Base-by-base conservation (phyloP, 2,113 vertebrate species). In the Atlantisia rogersi region DNA sequence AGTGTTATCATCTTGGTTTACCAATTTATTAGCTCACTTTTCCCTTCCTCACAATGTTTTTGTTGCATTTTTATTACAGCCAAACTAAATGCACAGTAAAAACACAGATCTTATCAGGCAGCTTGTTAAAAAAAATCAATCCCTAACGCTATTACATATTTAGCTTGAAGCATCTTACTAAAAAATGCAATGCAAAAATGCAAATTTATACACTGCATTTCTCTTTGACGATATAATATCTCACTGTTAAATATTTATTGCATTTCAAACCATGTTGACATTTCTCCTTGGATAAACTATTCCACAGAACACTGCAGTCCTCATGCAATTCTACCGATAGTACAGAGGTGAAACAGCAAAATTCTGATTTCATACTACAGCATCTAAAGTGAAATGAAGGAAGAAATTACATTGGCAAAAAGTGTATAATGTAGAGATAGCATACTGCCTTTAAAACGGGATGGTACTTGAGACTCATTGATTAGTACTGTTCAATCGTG, bases 181-280 rank as follows among this genome's bases (percentile, higher is more conserved):
- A 95, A 83, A 96, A 88, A 90, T 55, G 63, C 29, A 94, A 70
- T 7, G 70, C 32, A 91, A 74, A 96, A 89, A 91, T 85, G 82
- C 52, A 94, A 62, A 94, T 95, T 77, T 88, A 89, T 80, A 86
- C 79, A 82, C 39, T 87, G 40, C 52, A 20, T 59, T 82, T 91
- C 42, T 69, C 11, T 86, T 85, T 90, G 87, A 94, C 77, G 40
- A 65, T 88, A 53, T 63, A 93, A 83, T 87, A 65, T 87, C 29
- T 82, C 46, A 55, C 59, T 94, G 55, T 85, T 92, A 95, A 93
- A 94, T 95, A 93, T 94, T 95, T 93, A 95, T 74, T 90, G 42
- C 46, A 92, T 90, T 93, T 88, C 48, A 75, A 81, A 94, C 81
- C 59, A 64, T 52, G 52, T 39, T 90, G 75, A 91, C 59, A 46